phyloP scores from a whole-genome alignment of 2,888 invertebrate species.

The Drosophila helvetica region DNA sequence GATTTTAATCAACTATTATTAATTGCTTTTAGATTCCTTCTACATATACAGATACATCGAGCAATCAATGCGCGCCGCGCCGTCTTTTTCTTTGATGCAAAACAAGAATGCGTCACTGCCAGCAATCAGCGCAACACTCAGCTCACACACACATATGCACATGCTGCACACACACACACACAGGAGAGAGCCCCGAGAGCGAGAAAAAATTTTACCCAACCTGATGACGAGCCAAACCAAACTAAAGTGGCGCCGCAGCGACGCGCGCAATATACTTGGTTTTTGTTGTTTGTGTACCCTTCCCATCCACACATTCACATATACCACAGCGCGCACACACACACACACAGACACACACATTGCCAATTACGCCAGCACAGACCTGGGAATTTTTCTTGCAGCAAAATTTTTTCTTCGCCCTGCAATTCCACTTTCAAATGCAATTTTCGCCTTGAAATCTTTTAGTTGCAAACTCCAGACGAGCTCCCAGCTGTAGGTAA shows the following conservation, averaged over 20 bases:
- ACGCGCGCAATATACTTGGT: slow-evolving; percentile 63
- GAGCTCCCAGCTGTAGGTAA: slow-evolving; percentile 50
- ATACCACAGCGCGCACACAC: slow-evolving; percentile 27
- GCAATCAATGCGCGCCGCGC: slow-evolving; percentile 45
- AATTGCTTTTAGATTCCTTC: slow-evolving; percentile 6
- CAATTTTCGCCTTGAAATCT: slow-evolving; percentile 59
- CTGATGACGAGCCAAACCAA: slow-evolving; percentile 67
- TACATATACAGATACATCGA: slow-evolving; percentile 8
- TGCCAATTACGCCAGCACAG: slow-evolving; percentile 74
- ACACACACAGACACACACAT: slow-evolving; percentile 46
- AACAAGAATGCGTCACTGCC: slow-evolving; percentile 74
- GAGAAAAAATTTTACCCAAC: slow-evolving; percentile 70
- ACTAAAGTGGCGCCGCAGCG: slow-evolving; percentile 74
- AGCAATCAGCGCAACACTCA: slow-evolving; percentile 48
- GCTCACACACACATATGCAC: slow-evolving; percentile 37
- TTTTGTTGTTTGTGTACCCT: slow-evolving; percentile 72
- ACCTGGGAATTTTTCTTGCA: slow-evolving; percentile 75
- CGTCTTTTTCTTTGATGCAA: slow-evolving; percentile 60
- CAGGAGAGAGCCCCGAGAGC: slow-evolving; percentile 52
- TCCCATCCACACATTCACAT: slow-evolving; percentile 49
- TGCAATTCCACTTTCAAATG: slow-evolving; percentile 69
- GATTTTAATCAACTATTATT: slow-evolving; percentile 12
- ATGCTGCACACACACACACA: slow-evolving; percentile 38
- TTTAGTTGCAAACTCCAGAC: slow-evolving; percentile 52
- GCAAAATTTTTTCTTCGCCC: slow-evolving; percentile 70